Evolutionary conservation across 1,140 invertebrate species (phyloP).

Genomic region (Carposina sasakii): DNA sequence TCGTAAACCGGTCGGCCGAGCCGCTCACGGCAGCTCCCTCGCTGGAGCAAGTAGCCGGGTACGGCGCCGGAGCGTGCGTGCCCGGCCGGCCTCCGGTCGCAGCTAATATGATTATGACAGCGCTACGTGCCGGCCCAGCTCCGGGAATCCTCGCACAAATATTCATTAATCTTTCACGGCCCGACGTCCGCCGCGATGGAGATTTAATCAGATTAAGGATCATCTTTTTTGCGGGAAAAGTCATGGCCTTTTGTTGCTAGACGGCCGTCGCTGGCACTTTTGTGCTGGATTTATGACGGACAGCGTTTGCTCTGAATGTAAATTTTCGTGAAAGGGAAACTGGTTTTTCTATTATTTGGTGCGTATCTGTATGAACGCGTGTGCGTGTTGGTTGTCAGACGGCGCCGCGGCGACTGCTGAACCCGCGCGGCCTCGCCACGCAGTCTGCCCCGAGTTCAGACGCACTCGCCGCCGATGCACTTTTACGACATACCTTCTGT

Average conservation of each 20-base stretch:
- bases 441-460: slow-evolving; percentile 49
- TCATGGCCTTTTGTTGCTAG: slow-evolving; percentile 66
- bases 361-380: neutral
- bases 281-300: slow-evolving; percentile 63
- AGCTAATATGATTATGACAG: slow-evolving; percentile 71
- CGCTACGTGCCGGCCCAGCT: slow-evolving; percentile 62
- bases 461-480: slow-evolving; percentile 13
- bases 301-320: slow-evolving; percentile 62
- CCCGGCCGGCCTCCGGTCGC: slow-evolving; percentile 49
- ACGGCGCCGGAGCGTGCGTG: slow-evolving; percentile 45
- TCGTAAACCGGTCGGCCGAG: slow-evolving; percentile 19
- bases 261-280: slow-evolving; percentile 60
- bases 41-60: slow-evolving; percentile 5
- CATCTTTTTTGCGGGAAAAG: slow-evolving; percentile 69
- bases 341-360: slow-evolving; percentile 12
- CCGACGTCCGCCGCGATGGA: slow-evolving; percentile 69
- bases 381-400: slow-evolving; percentile 15
- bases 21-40: neutral
- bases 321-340: slow-evolving; percentile 31
- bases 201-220: slow-evolving; percentile 73
- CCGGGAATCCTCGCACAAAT: slow-evolving; percentile 67
- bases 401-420: slow-evolving; percentile 31
- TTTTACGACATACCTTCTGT: slow-evolving; percentile 23
- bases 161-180: slow-evolving; percentile 73
- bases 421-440: slow-evolving; percentile 46